phyloP scores from a whole-genome alignment of 1,140 invertebrate species.

The Ips typographus region DNA sequence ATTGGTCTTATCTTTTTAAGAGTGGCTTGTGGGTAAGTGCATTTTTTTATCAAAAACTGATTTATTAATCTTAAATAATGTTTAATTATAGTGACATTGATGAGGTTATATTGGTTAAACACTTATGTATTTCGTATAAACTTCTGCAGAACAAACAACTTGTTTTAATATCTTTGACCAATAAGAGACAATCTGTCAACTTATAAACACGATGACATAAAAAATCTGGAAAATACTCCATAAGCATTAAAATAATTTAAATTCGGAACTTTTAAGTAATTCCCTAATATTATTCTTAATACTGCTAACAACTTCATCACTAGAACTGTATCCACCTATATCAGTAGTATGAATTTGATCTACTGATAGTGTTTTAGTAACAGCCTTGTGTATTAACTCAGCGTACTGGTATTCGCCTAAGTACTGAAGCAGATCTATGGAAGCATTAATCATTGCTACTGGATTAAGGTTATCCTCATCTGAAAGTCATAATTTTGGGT shows the following conservation, averaged over 20 bases:
- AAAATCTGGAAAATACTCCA: neutral
- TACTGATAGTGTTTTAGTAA: conserved; percentile 76
- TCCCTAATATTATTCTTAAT: conserved; percentile 38
- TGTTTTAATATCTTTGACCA: too few relatives aligned
- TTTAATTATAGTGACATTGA: too few relatives aligned
- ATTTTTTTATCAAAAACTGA: too few relatives aligned
- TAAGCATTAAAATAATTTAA: conserved; percentile 4
- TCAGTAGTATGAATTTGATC: conserved; percentile 76
- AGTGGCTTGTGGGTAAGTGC: too few relatives aligned
- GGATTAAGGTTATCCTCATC: conserved; percentile 90
- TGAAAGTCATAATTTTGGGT: conserved; percentile 23
- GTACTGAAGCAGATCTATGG: conserved; percentile 89
- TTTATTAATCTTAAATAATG: too few relatives aligned
- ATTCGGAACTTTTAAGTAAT: conserved; percentile 12
- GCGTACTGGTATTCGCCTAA: conserved; percentile 80
- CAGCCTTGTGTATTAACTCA: conserved; percentile 70
- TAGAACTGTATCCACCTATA: conserved; percentile 47
- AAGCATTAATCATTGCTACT: conserved; percentile 89
- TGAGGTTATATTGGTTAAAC: too few relatives aligned
- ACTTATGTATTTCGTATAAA: too few relatives aligned
- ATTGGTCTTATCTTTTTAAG: too few relatives aligned
- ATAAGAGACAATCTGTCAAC: too few relatives aligned
- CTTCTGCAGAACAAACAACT: too few relatives aligned
- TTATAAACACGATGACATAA: too few relatives aligned
- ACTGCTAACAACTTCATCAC: conserved; percentile 38